Evolutionary conservation across 2,113 vertebrate species (phyloP), one percentile per base, ranked within the genome.

Genomic region (Australoheros scitulus): DNA sequence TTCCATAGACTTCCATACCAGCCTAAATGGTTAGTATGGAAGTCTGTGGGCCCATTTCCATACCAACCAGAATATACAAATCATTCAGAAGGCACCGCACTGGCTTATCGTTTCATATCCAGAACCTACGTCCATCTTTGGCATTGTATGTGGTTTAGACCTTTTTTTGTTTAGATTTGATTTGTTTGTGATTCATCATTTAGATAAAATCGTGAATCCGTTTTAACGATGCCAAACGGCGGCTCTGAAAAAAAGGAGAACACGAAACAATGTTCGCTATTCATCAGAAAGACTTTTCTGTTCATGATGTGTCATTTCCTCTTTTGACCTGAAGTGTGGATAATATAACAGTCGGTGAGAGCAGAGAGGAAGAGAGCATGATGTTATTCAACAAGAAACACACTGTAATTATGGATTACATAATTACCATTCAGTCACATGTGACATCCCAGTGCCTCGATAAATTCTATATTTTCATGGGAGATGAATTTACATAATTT

Each of bases 401-500:
- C 43, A 52, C 47, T 72, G 24, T 72, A 72, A 72, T 72, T 72
- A 52, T 52, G 65, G 43, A 72, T 70, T 52, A 72, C 41, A 72
- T 72, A 72, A 52, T 72, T 72, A 52, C 43, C 65, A 72, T 52
- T 72, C 26, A 72, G 43, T 72, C 65, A 72, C 29, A 52, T 72
- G 65, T 72, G 26, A 52, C 43, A 72, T 52, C 65, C 43, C 65
- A 72, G 43, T 72, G 65, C 43, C 47, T 72, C 18, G 24, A 52
- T 72, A 72, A 72, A 72, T 72, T 32, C 29, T 52, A 18, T n/a
- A 52, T 72, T 72, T 72, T 52, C 43, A 52, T 52, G 65, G 24
- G 65, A 32, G 65, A 72, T 72, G 65, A 72, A 72, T 72, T 72
- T 72, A 50, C 65, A 72, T 72, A n/a, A 72, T 72, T 72, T 52